phyloP scores from a whole-genome alignment of 2,888 invertebrate genomes.

The Trachelus iudaicus region DNA sequence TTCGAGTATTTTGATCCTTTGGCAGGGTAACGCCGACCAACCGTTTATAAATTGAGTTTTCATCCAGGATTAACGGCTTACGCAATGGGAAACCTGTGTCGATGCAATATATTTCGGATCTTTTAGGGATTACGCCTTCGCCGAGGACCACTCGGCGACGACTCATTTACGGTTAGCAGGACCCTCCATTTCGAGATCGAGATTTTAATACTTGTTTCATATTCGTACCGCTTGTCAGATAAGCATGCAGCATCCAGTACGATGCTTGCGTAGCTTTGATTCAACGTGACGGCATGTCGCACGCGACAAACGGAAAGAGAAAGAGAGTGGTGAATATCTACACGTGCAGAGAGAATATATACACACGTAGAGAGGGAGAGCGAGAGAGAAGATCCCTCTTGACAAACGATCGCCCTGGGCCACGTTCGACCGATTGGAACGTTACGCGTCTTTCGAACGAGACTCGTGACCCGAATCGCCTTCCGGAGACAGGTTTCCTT shows the following conservation, averaged over 20 bases:
- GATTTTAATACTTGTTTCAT: not conserved
- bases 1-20: slow-evolving; percentile 54
- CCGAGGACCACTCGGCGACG: not conserved
- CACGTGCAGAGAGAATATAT: not conserved
- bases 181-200: not conserved
- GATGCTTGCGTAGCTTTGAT: not conserved
- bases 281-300: not conserved
- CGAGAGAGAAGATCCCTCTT: not conserved
- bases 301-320: not conserved
- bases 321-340: not conserved
- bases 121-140: slow-evolving; percentile 46
- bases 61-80: slow-evolving; percentile 50
- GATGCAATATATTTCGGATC: slow-evolving; percentile 39
- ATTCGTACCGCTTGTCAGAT: not conserved
- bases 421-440: not conserved
- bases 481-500: not conserved
- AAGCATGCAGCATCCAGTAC: no score
- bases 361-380: no score
- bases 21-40: slow-evolving; percentile 47
- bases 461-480: not conserved
- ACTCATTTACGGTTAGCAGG: not conserved
- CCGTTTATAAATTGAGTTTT: slow-evolving; percentile 59
- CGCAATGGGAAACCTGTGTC: slow-evolving; percentile 53
- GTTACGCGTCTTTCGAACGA: not conserved
- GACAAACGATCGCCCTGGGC: not conserved